Evolutionary conservation across 2,113 vertebrate species (phyloP), one percentile per base, ranked within the genome.

Genomic region (Eptesicus fuscus): DNA sequence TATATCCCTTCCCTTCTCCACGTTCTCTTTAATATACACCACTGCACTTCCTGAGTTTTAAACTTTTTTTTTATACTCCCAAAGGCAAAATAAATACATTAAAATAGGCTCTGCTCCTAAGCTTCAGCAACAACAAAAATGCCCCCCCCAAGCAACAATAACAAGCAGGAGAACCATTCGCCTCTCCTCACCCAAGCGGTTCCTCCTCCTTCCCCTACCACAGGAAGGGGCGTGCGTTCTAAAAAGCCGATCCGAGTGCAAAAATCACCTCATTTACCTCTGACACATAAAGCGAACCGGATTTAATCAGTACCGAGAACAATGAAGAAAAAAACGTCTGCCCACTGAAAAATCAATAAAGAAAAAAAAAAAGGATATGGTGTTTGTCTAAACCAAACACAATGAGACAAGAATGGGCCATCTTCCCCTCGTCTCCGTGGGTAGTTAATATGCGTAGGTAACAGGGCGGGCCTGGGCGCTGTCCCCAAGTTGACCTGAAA

Each of bases 271-370:
- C 56, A 49, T 91, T 94, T 90, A 53, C 73, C 35, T 59, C 74
- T 92, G 70, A 83, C 74, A 70, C 67, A 42, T 63, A 88, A 90
- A 70, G 16, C 37, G 88, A 89, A 70, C 28, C 30, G 18, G 22
- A 77, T 59, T 88, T 79, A 74, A 95, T 88, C 56, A 83, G 69
- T n/a, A 65, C 44, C 2, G 4, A 92, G 94, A 95, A 88, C 59
- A 93, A 82, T 22, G 65, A 85, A 51, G 40, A 53, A 59, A 37
- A 74, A 47, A 77, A 77, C 17, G 2, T 78, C 20, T 90, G 32
- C 35, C 53, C 12, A 78, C 42, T 49, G 9, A 42, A 90, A 78
- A 70, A 76, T 78, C 42, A 86, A 79, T 65, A 40, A 79, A 79
- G 25, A 47, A 95, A 80, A 83, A 61, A 61, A 65, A 83, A 32